These are phyloP conservation scores for Carlito syrichta DNA, from an alignment of 2,113 vertebrate species.

Conservation along the genomic window DNA sequence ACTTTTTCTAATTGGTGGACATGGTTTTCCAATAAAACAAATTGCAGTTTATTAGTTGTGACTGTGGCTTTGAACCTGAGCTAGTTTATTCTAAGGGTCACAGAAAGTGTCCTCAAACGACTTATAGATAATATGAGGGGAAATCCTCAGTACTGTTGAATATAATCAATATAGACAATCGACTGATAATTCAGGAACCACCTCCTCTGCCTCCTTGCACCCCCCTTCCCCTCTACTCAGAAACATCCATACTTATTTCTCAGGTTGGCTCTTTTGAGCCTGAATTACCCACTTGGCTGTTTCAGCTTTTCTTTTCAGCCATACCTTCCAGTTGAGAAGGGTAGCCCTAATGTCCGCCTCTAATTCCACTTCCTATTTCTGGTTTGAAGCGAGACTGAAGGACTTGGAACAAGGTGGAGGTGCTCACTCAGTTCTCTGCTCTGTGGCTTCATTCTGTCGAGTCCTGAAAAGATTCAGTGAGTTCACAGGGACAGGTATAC, in stretches of 20 bases:
- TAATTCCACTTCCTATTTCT: neutral
- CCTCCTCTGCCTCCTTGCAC: neutral
- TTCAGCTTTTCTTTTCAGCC: neutral
- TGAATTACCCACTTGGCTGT: neutral
- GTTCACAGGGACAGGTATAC: neutral
- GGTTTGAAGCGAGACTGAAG: neutral
- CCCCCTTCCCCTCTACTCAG: rapidly evolving
- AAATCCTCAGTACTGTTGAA: neutral
- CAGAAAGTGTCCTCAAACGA: neutral
- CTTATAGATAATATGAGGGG: neutral
- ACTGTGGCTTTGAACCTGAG: slow-evolving; percentile 18
- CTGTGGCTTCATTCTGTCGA: neutral
- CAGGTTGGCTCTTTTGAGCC: neutral
- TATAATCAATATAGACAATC: neutral
- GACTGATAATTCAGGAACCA: neutral
- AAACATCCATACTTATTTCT: neutral
- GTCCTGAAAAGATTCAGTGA: neutral
- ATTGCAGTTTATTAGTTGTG: neutral
- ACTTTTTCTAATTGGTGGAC: neutral
- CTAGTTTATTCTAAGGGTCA: neutral
- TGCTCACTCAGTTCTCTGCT: neutral
- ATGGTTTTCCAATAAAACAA: neutral
- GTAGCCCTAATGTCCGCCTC: neutral
- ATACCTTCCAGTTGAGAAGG: neutral
- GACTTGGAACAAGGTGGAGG: neutral